Percentiles rank a stretch among this genome's conserved stretches.
Evolutionary conservation across 92 coral and sea anemone species (phyloP).

Genomic region (Montipora capitata): DNA sequence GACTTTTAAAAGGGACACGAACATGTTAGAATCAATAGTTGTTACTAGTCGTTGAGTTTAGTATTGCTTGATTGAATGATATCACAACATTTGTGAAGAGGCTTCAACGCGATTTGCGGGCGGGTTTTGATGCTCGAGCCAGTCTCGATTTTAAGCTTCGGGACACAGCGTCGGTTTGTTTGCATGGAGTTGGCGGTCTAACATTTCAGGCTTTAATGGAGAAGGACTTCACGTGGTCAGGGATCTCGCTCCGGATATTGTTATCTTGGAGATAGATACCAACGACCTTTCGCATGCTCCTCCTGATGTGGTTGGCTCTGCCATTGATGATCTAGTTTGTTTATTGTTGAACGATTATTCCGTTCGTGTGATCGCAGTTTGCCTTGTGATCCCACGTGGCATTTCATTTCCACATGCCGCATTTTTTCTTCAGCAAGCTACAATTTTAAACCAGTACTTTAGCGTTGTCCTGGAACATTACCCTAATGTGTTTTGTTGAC

Average conservation of each 20-base stretch:
- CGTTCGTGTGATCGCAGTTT: slow-evolving; percentile 49
- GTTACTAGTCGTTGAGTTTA: too few species aligned
- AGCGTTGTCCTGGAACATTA: slow-evolving; percentile 40
- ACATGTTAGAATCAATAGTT: too few species aligned
- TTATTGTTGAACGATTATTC: slow-evolving; percentile 23
- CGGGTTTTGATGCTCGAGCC: background rate
- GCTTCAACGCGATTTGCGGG: background rate
- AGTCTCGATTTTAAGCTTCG: background rate
- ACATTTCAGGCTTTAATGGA: background rate
- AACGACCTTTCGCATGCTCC: slow-evolving; percentile 29
- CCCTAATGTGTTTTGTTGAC: slow-evolving; percentile 57
- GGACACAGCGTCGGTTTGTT: slow-evolving; percentile 12
- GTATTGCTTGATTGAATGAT: too few species aligned
- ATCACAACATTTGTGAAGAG: slow-evolving; percentile 5
- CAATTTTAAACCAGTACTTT: slow-evolving; percentile 44
- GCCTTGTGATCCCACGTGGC: slow-evolving; percentile 68
- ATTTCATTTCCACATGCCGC: slow-evolving; percentile 9
- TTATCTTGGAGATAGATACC: too few species aligned
- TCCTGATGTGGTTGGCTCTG: too few species aligned
- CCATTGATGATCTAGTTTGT: slow-evolving; percentile 47
- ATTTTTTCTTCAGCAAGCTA: slow-evolving; percentile 19
- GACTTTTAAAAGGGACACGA: too few species aligned
- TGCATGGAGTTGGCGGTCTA: background rate
- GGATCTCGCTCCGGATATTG: too few species aligned
- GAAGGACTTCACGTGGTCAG: background rate